Conservation (phyloP, 2,797 vertebrate genomes). For the Poeciliopsis presidionis region DNA sequence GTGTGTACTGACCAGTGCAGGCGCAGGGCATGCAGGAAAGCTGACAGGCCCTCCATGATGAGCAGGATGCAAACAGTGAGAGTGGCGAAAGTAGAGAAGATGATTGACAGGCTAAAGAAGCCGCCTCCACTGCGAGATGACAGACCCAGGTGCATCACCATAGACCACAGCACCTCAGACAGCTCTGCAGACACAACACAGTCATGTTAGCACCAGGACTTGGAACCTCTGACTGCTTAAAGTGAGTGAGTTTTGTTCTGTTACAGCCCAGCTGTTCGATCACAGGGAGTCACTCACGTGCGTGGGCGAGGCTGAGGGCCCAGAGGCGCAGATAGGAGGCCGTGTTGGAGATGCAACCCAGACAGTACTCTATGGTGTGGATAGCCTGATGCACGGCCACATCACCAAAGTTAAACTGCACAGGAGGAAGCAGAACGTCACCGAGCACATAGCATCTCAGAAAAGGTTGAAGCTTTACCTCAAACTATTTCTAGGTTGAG, state of each 20-base stretch:
- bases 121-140: conserved; percentile 85
- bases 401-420: conserved; percentile 93
- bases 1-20: conserved; percentile 90
- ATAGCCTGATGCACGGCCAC: conserved; percentile 95
- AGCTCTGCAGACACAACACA: conserved; percentile 61
- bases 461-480: neutral
- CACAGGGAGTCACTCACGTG: conserved; percentile 62
- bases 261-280: neutral
- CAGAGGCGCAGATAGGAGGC: conserved; percentile 77
- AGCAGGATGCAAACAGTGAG: conserved; percentile 94
- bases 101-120: conserved; percentile 86
- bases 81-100: conserved; percentile 89
- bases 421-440: conserved; percentile 15
- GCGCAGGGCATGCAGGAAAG: conserved; percentile 93
- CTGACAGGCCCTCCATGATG: conserved; percentile 97
- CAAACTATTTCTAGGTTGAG: neutral
- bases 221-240: neutral
- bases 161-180: conserved; percentile 82
- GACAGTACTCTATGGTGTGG: conserved; percentile 97
- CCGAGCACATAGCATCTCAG: neutral
- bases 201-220: neutral
- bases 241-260: neutral
- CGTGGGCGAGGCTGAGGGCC: conserved; percentile 76
- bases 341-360: conserved; percentile 89
- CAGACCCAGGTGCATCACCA: conserved; percentile 94